phyloP scores from a whole-genome alignment of 2,888 invertebrate species.

The Cylindroiulus punctatus region DNA sequence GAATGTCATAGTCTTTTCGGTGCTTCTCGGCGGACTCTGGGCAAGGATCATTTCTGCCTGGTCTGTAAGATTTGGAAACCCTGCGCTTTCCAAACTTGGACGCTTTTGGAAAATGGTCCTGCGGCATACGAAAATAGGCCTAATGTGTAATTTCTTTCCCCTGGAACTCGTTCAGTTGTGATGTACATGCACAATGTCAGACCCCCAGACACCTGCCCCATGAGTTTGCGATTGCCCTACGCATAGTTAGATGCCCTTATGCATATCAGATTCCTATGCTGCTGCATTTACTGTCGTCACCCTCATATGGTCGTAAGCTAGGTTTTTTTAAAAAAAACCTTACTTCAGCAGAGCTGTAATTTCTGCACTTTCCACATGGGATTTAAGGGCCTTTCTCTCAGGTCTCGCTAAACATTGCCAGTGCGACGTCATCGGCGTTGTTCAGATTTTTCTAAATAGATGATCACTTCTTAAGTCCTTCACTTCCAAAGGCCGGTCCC shows the following conservation, averaged over 20 bases:
- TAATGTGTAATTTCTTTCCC: background rate
- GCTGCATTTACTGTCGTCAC: background rate
- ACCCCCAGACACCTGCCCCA: no score
- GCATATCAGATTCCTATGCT: constrained; percentile 28
- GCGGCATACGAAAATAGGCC: background rate
- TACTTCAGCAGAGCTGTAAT: background rate
- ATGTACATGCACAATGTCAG: background rate
- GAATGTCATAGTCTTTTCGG: background rate
- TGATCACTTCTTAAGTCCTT: no score
- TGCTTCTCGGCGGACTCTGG: background rate
- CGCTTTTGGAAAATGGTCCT: background rate
- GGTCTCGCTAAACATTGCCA: background rate
- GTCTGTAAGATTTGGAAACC: background rate
- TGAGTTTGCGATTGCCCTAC: background rate
- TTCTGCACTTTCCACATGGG: background rate
- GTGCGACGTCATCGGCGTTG: background rate
- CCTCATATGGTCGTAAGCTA: background rate
- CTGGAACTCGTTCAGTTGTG: background rate
- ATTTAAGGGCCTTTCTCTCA: background rate
- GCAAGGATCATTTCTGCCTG: background rate
- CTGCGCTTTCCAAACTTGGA: background rate
- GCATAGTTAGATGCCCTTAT: background rate
- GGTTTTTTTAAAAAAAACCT: background rate
- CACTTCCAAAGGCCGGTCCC: no score
- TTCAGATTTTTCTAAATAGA: background rate